Evolutionary conservation across 2,113 vertebrate species (phyloP).

Genomic region (Corapipo altera): DNA sequence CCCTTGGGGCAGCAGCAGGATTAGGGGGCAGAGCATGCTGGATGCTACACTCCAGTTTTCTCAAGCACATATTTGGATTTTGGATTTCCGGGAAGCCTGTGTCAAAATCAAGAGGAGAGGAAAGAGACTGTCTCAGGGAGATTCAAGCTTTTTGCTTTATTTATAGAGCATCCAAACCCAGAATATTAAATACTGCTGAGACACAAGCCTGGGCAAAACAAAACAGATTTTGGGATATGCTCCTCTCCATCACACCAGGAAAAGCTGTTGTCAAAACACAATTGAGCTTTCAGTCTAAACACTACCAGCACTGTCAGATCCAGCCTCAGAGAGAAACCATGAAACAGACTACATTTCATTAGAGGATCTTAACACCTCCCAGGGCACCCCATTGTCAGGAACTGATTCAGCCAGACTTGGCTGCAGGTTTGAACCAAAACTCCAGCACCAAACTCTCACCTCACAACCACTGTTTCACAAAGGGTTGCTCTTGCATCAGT

Average conservation of each 20-base stretch:
- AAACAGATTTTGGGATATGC: not conserved
- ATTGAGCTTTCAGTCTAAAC: not conserved
- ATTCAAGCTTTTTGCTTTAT: not conserved
- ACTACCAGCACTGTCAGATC: not conserved
- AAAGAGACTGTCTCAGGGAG: not conserved
- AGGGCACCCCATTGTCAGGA: not conserved
- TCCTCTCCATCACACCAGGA: not conserved
- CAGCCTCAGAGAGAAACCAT: not conserved
- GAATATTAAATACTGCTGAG: not conserved
- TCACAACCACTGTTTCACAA: not conserved
- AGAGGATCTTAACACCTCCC: not conserved
- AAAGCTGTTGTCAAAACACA: constrained; percentile 32
- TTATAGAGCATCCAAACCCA: not conserved
- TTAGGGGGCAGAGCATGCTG: not conserved
- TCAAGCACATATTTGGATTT: not conserved
- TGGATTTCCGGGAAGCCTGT: not conserved
- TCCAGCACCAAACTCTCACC: not conserved
- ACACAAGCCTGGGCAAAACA: not conserved
- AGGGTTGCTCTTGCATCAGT: rapidly evolving
- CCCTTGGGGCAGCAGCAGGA: not conserved
- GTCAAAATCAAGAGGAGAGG: not conserved
- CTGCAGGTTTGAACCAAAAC: not conserved
- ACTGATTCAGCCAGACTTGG: not conserved
- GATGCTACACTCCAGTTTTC: not conserved
- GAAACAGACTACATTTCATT: not conserved